A percentile compares a stretch with the other conserved stretches of the same genome.
These are phyloP conservation scores for Stegostoma tigrinum DNA, from an alignment of 2,113 vertebrate species.

Conservation along the genomic window DNA sequence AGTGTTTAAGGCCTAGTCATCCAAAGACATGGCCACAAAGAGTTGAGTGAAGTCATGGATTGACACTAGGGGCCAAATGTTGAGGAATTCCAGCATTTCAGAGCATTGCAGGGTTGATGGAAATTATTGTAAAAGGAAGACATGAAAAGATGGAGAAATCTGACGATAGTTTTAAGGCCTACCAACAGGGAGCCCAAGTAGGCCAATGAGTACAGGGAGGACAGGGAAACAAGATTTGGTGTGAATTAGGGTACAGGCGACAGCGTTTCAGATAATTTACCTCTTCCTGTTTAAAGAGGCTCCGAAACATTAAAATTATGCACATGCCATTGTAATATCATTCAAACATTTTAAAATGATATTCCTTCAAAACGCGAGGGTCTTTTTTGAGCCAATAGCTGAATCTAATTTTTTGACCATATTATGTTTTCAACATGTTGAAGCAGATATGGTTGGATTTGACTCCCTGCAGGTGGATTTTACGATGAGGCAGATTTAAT, in stretches of 20 bases:
- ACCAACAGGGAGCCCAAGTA: not conserved
- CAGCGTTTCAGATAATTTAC: not conserved
- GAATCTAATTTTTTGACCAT: not conserved
- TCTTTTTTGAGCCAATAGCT: not conserved
- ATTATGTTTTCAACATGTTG: not conserved
- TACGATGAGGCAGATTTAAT: not conserved
- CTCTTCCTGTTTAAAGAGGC: not conserved
- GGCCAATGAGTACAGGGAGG: not conserved
- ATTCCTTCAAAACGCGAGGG: not conserved
- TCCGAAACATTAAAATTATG: not conserved
- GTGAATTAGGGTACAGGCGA: too few relatives aligned
- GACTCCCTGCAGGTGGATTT: not conserved
- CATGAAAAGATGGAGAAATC: not conserved
- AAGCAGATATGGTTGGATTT: not conserved
- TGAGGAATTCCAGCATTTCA: not conserved
- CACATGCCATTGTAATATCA: not conserved
- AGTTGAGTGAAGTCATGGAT: not conserved
- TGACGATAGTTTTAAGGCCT: not conserved
- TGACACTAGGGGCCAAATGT: not conserved
- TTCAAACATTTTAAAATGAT: not conserved
- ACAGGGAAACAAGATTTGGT: not conserved
- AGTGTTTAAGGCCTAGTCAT: not conserved
- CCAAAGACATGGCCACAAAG: not conserved
- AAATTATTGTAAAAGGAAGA: not conserved
- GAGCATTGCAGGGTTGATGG: not conserved